Percentiles rank a stretch among this genome's conserved stretches.
Evolutionary conservation across 2,113 vertebrate species (phyloP).

Genomic region (chimpanzee (Pan troglodytes)): NHGRI_mPanTro3-v2.1_pri NC_072402.2:88957501-88958000

Average conservation of each 20-base stretch:
- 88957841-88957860: neutral
- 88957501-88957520: neutral
- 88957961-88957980: neutral
- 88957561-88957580: neutral
- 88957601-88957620: neutral
- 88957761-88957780: neutral
- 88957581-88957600: neutral
- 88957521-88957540: conserved; percentile 19
- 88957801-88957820: neutral
- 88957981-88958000: neutral
- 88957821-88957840: neutral
- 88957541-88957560: neutral
- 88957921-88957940: neutral
- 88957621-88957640: neutral
- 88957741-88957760: neutral
- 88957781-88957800: neutral
- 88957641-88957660: neutral
- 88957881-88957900: neutral
- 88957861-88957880: neutral
- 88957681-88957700: neutral
- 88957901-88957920: neutral
- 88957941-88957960: neutral
- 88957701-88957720: neutral
- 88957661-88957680: neutral
- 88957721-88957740: neutral